Evolutionary conservation across 2,113 vertebrate genomes (phyloP), one percentile per base, ranked within the genome.

Genomic region (Brachyhypopomus occidentalis): DNA sequence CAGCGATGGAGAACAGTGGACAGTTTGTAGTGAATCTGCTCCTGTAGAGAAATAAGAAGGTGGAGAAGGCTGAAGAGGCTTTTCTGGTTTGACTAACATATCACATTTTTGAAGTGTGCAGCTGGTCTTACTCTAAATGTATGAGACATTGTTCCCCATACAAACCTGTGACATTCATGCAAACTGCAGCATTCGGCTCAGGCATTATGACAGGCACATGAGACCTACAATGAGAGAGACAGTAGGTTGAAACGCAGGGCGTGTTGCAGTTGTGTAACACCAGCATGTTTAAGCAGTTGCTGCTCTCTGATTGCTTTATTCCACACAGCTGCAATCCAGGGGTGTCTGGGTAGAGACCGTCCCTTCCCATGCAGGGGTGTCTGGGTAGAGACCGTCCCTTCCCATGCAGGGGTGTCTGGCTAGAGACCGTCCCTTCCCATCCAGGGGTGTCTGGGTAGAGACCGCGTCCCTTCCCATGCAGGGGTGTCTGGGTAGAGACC

Each of bases 81-180:
- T 79, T 71, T 71, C 77, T 70, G 77, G 77, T 79, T 79, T 79
- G 30, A 45, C 14, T 45, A 0, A 71, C 63, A 36, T 79, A 79
- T 79, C 64, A 79, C 59, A 79, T 41, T 38, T 56, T 55, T 4
- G 17, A 36, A 38, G 23, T 8, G 36, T n/a, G 16, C 22, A 63
- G n/a, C 20, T 58, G 60, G 41, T 8, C 38, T 8, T 1, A 2
- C 14, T 20, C 1, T 25, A 64, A 64, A 38, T 52, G 6, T n/a
- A 48, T 19, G 38, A 63, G 19, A 38, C 16, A 30, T 30, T 64
- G 62, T 64, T 64, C 23, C 22, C 62, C 58, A 45, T 38, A 77
- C 62, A 63, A 76, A 63, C 41, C 41, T 9, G 9, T 41, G 41
- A 41, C 41, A 41, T 41, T 41, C 41, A 41, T 41, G 41, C 41